Base-by-base conservation (phyloP, 2,888 invertebrate species). In the Uropetala carovei region DNA sequence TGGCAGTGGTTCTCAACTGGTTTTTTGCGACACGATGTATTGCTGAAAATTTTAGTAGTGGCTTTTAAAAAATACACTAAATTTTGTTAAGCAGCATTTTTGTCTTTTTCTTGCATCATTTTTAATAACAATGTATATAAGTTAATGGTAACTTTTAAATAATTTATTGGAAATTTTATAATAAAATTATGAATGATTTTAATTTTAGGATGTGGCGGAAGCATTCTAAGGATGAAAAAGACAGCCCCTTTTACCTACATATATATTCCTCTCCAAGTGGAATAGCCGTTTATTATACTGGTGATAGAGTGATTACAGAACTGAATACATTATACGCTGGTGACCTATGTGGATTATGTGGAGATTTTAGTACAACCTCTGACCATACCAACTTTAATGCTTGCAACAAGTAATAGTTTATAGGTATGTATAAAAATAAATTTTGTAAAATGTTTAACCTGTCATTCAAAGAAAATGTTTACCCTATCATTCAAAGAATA, bases 311-410 rank as follows among this genome's bases (percentile, higher is more conserved):
- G 14, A 93, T 94, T 11, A 93, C 94, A 14, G 92, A 94, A 10
- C 93, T 94, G 9, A 93, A 94, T 9, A 93, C 93, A n/a, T 92
- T 93, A 60, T 94, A 94, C 89, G 93, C 94, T 30, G 94, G 94
- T 22, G 92, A 92, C 30, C 94, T 94, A 3, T 94, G 94, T 92
- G 94, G 94, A 13, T 92, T 94, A 27, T 94, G 94, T 93, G 94
- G 94, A 16, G 94, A 94, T 93, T 93, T 94, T 93, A 94, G 94
- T 92, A 94, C 10, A 59, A 18, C 86, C 7, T 30, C 58, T 11
- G 14, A 57, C 58, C 59, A 59, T 30, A 8, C 27, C 43, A 64
- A 64, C 30, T 89, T 60, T 60, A 64, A 64, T 43, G 64, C 30
- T n/a, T 89, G 89, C 64, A 43, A 68, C 11, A 27, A 89, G 10